Evolutionary conservation across 2,888 invertebrate species (phyloP), one percentile per base, ranked within the genome.

Genomic region (Torymus texanus): DNA sequence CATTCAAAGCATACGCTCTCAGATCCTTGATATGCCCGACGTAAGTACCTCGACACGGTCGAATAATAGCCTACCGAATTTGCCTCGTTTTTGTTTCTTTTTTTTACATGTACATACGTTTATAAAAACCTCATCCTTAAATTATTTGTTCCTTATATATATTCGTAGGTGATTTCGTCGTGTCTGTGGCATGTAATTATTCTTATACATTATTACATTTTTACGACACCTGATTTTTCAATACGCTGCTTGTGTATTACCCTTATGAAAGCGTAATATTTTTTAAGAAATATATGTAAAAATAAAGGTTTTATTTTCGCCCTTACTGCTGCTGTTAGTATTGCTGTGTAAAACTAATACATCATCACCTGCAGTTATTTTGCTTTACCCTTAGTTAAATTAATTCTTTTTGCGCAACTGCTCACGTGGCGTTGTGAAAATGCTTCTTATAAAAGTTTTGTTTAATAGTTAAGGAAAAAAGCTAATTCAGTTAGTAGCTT

Each of bases 1-100:
- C 91, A 95, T 96, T 91, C 95, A 96, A 93, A 94, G 94, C 92
- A 93, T 97, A 92, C 94, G 95, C 92, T 97, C 97, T 91, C 94
- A 94, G 93, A 95, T 97, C 91, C 94, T 96, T 91, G 94, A 94
- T 92, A 94, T 94, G 91, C 94, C 95, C 91, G 95, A 96, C 93
- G 97, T 97, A 96, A 97, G 97, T 95, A 92, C 83, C 82, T 63
- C 59, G 66, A 67, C 21, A 75, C 65, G 72, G 41, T 67, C 68
- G 65, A 75, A 51, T 71, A 66, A 53, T 55, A 56, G 21, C 67
- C 24, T 74, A n/a, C 21, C 63, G 41, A 67, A 29, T 55, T 41
- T 58, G 70, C 10, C 21, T 29, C 53, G 51, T 67, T 71, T 65
- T 29, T 2, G 18, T 12, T 58, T n/a, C 59, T 66, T 75, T 61